Conservation (phyloP, 2,797 vertebrate species). For the Phoeniculus purpureus region DNA sequence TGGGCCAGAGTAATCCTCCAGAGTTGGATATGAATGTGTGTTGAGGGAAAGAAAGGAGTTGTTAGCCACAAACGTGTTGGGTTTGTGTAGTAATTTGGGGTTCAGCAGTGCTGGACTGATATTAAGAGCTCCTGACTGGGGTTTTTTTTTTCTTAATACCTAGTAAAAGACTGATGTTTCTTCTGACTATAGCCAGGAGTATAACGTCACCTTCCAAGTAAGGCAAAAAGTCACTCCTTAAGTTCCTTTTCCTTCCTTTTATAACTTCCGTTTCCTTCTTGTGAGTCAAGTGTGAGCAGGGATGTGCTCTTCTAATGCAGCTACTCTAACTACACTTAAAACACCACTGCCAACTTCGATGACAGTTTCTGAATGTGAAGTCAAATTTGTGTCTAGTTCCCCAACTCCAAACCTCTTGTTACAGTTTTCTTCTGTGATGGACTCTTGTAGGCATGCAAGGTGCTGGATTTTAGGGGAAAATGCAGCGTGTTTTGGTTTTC, state of each 20-base stretch:
- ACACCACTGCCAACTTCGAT: not conserved
- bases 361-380: not conserved
- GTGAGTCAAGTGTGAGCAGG: not conserved
- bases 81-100: not conserved
- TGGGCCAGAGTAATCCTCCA: not conserved
- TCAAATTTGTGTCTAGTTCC: not conserved
- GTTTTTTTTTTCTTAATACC: not conserved
- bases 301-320: not conserved
- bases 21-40: not conserved
- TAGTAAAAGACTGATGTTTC: not conserved
- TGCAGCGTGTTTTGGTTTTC: not conserved
- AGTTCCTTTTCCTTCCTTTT: not conserved
- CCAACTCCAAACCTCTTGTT: not conserved
- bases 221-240: not conserved
- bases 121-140: not conserved
- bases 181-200: not conserved
- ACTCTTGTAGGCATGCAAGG: not conserved
- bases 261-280: not conserved
- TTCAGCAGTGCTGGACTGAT: not conserved
- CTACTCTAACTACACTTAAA: not conserved
- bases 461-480: not conserved
- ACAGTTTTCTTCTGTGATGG: not conserved
- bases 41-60: not conserved
- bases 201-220: not conserved
- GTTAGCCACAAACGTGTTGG: fast-evolving